A percentile compares a stretch with the other conserved stretches of the same genome.
Conservation (phyloP, 2,888 invertebrate species). For the Gnatocerus cornutus region DNA sequence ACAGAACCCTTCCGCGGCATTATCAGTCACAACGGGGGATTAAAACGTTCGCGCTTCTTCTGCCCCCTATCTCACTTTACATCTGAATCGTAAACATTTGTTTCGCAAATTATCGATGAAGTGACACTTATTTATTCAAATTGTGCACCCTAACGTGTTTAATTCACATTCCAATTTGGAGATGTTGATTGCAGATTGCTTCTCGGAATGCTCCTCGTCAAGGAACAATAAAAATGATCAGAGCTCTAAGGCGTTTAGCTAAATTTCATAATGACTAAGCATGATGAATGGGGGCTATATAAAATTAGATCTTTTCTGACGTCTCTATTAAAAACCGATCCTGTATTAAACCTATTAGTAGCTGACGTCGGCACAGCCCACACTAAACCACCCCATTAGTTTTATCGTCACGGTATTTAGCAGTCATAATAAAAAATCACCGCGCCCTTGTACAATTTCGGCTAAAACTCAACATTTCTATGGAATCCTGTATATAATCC, state of each 20-base stretch:
- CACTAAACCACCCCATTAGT: slow-evolving; percentile 57
- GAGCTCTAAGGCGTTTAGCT: slow-evolving; percentile 41
- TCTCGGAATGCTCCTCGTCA: slow-evolving; percentile 2
- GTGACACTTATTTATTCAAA: slow-evolving; percentile 36
- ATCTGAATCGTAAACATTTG: slow-evolving; percentile 20
- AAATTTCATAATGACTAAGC: slow-evolving; percentile 51
- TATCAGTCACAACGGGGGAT: slow-evolving; percentile 47
- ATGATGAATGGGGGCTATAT: slow-evolving; percentile 50
- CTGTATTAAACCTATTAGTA: slow-evolving; percentile 54
- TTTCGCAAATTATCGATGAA: slow-evolving; percentile 31
- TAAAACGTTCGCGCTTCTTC: slow-evolving; percentile 49
- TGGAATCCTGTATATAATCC: background rate
- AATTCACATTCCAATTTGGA: slow-evolving; percentile 33
- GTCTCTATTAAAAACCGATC: slow-evolving; percentile 53
- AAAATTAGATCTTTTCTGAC: slow-evolving; percentile 53
- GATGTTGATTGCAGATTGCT: slow-evolving; percentile 1
- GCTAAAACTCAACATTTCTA: slow-evolving; percentile 21
- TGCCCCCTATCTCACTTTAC: slow-evolving; percentile 28
- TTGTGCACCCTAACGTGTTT: slow-evolving; percentile 14
- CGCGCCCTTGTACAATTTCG: background rate
- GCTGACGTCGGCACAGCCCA: slow-evolving; percentile 55
- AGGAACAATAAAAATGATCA: slow-evolving; percentile 24
- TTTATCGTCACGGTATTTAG: slow-evolving; percentile 46
- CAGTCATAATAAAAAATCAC: slow-evolving; percentile 6
- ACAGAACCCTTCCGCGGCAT: slow-evolving; percentile 49